Percentiles rank a stretch among this genome's conserved stretches.
phyloP scores from a whole-genome alignment of 2,113 vertebrate genomes.

The Bufo gargarizans region DNA sequence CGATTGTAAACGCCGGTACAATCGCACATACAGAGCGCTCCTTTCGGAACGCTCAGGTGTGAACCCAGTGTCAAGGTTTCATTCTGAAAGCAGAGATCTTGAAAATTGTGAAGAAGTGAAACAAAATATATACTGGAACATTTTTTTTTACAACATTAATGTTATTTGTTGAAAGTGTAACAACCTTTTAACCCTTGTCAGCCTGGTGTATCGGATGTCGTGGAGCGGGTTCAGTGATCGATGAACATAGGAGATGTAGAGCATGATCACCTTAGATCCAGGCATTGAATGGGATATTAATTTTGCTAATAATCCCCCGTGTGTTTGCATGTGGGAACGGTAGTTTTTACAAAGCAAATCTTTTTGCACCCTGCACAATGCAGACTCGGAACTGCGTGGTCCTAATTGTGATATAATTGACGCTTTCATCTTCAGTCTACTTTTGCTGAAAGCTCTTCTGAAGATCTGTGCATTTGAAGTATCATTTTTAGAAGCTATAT shows the following conservation, averaged over 20 bases:
- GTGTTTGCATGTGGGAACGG: not conserved
- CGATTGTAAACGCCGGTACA: no score
- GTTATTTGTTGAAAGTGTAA: no score
- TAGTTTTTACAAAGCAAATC: not conserved
- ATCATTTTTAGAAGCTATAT: not conserved
- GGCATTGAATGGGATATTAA: not conserved
- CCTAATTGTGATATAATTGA: constrained; percentile 23
- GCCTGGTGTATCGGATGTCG: not conserved
- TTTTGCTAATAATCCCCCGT: not conserved
- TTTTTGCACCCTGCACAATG: not conserved
- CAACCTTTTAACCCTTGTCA: not conserved
- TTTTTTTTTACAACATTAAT: no score
- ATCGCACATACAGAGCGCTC: no score
- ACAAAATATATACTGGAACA: no score
- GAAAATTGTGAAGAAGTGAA: not conserved
- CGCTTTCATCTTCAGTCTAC: not conserved
- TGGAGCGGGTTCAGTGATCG: not conserved
- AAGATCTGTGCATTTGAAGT: not conserved
- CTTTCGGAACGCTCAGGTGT: no score
- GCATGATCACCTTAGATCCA: not conserved
- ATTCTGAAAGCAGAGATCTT: not conserved
- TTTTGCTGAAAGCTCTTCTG: not conserved
- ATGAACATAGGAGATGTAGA: not conserved
- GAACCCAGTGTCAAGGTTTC: no score
- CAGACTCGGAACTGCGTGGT: not conserved